phyloP scores from a whole-genome alignment of 2,888 invertebrate species.

The Girardia tigrina region DNA sequence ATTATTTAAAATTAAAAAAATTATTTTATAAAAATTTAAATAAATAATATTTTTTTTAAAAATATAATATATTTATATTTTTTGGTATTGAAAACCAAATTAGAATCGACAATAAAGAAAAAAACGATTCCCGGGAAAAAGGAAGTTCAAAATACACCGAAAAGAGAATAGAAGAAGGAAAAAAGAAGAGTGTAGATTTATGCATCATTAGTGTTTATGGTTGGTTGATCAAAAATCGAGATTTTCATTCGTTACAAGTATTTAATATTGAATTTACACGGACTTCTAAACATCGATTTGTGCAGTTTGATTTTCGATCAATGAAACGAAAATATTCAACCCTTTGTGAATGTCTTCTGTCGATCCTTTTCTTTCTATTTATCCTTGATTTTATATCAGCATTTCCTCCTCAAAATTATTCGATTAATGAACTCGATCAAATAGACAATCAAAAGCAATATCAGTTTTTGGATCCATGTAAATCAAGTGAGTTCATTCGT shows the following conservation, averaged over 20 bases:
- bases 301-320: neutral
- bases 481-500: neutral
- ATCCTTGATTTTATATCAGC: neutral
- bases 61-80: neutral
- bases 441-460: neutral
- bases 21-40: neutral
- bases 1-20: too few species aligned
- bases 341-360: neutral
- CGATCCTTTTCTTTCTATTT: neutral
- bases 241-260: conserved; percentile 1
- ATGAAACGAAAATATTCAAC: neutral
- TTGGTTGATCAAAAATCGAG: conserved; percentile 5
- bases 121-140: neutral
- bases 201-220: conserved; percentile 19
- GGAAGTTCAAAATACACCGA: too few species aligned
- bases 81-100: neutral
- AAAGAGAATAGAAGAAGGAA: too few species aligned
- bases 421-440: neutral
- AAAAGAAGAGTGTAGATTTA: neutral
- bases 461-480: neutral
- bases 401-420: neutral
- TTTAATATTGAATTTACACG: conserved; percentile 7
- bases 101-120: neutral
- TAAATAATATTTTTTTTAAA: neutral
- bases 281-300: conserved; percentile 17